Evolutionary conservation across 1,140 invertebrate genomes (phyloP).

Genomic region (Caenorhabditis remanei): DNA sequence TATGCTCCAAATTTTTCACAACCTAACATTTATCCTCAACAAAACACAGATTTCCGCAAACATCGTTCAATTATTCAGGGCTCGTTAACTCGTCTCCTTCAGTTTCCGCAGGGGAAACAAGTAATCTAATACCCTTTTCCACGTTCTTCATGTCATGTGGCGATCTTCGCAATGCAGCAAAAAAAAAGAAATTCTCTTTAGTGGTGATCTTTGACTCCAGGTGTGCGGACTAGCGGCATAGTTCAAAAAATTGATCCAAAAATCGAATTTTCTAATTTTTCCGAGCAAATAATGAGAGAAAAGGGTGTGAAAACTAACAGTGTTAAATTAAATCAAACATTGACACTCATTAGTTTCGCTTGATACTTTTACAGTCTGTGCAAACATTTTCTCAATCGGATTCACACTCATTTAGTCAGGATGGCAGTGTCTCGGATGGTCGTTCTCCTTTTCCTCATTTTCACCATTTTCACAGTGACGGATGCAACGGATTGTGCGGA

Average conservation of each 20-base stretch:
- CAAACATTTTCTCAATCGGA: slow-evolving; percentile 3
- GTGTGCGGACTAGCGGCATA: neutral
- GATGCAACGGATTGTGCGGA: slow-evolving; percentile 40
- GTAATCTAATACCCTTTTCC: slow-evolving; percentile 47
- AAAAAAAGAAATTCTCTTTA: neutral
- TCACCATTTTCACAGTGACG: neutral
- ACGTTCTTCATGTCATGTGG: slow-evolving; percentile 18
- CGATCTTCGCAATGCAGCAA: neutral
- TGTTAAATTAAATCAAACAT: neutral
- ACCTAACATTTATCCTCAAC: neutral
- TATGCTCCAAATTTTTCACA: neutral
- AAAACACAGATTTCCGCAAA: slow-evolving; percentile 40
- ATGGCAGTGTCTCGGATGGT: slow-evolving; percentile 15
- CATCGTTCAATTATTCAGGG: slow-evolving; percentile 34
- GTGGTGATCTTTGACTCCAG: slow-evolving; percentile 8
- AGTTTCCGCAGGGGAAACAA: slow-evolving; percentile 36
- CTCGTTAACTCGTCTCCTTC: slow-evolving; percentile 43
- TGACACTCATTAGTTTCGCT: neutral
- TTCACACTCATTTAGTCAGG: slow-evolving; percentile 38
- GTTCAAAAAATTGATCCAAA: slow-evolving; percentile 15
- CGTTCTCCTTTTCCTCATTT: neutral
- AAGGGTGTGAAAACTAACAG: slow-evolving; percentile 32
- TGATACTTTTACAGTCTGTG: slow-evolving; percentile 32
- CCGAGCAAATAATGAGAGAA: neutral
- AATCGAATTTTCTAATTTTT: neutral